Evolutionary conservation across 92 coral and sea anemone genomes (phyloP), one percentile per base, ranked within the genome.

Genomic region (Epizoanthus stellaris): DNA sequence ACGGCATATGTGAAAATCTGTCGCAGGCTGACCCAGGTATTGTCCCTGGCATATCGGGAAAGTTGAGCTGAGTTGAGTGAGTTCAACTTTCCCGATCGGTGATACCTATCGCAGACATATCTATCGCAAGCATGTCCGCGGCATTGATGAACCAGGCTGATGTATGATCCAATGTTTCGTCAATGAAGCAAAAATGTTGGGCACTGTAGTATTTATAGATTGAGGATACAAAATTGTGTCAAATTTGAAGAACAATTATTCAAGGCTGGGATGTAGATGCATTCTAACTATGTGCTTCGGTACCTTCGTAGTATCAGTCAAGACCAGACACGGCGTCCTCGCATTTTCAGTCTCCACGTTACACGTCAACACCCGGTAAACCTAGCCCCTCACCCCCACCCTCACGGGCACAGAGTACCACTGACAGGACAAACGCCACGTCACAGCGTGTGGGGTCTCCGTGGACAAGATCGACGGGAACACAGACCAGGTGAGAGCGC

Each of bases 401-500:
- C 19, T 76, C 76, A 52, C 70, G 88, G 88, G 19, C 89, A 64
- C 76, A 43, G 43, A 72, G 84, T 17, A 85, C 89, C 36, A 75
- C 80, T n/a, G 88, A 58, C 63, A 70, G 70, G 3, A 45, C 8
- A 14, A 38, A 5, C 74, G 16, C 19, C 12, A 4, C 40, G 14
- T 36, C 76, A 5, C 80, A 84, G 62, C 60, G 91, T 64, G 16
- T 9, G 56, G 43, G 65, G 82, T 74, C 83, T 79, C 86, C 84
- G 66, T 23, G 42, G 62, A 81, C 82, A 53, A 80, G 92, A 58
- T 88, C 97, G 80, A 86, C 90, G 14, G 97, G 92, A 4, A 85
- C 97, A 19, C 97, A 91, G 74, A 88, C 94, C 21, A 88, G 97
- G 97, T 91, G 64, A 14, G 65, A 43, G 76, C 21, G 11, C 73